Conservation (phyloP, 2,888 invertebrate species). For the Ormyrus rosae region DNA sequence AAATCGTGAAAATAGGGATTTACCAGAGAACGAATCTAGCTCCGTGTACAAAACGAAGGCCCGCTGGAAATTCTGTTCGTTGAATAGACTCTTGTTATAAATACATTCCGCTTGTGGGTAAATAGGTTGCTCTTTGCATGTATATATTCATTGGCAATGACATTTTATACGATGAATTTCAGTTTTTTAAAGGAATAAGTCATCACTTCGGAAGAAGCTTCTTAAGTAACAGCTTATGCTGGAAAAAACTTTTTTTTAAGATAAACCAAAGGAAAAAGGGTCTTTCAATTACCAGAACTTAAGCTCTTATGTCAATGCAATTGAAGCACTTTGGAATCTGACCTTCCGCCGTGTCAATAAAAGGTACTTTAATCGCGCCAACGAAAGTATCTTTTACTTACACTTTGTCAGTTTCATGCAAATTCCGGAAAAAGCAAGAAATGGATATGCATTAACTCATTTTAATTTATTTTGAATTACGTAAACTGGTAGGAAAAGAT, state of each 20-base stretch:
- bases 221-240: not conserved
- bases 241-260: not conserved
- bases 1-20: too few species aligned
- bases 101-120: not conserved
- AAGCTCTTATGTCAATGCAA: constrained; percentile 11
- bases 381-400: constrained; percentile 10
- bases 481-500: too few species aligned
- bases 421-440: not conserved
- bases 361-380: not conserved
- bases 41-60: too few species aligned
- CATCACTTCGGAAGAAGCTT: not conserved
- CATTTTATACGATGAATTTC: not conserved
- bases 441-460: too few species aligned
- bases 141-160: not conserved
- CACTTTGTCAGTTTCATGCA: not conserved
- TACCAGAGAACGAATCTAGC: too few species aligned
- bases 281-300: not conserved
- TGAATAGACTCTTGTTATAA: too few species aligned
- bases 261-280: not conserved
- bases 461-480: too few species aligned
- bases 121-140: not conserved
- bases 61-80: too few species aligned
- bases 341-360: not conserved
- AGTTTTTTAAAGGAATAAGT: not conserved
- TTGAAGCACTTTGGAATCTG: constrained; percentile 4